Percentiles rank a stretch among this genome's conserved stretches.
Evolutionary conservation across 2,113 vertebrate species (phyloP).

Genomic region (Centropus bengalensis): DNA sequence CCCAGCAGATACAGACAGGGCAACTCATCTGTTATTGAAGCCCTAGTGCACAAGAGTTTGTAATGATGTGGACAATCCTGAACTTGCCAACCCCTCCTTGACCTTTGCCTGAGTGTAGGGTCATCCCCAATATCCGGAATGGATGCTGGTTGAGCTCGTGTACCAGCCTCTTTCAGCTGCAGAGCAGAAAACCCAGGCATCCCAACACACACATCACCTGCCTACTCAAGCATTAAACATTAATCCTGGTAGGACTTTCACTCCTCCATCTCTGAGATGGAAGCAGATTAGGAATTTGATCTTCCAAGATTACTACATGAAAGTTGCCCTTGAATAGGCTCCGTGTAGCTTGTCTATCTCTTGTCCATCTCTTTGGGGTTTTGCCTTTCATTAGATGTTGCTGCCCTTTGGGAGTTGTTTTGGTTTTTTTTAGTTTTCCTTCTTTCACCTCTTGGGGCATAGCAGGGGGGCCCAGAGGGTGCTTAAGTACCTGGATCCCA

Average conservation of each 20-base stretch:
- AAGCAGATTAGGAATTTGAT: slow-evolving; percentile 46
- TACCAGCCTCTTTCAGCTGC: background rate
- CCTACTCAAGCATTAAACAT: slow-evolving; percentile 36
- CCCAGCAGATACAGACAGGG: slow-evolving; percentile 46
- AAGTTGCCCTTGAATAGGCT: background rate
- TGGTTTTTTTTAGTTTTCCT: background rate
- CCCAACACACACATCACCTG: background rate
- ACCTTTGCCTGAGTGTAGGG: slow-evolving; percentile 37
- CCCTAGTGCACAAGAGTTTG: background rate
- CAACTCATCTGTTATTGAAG: slow-evolving; percentile 56
- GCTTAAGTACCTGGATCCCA: background rate
- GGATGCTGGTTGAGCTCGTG: background rate
- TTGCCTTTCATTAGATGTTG: background rate
- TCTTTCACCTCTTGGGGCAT: background rate
- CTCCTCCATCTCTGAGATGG: slow-evolving; percentile 7
- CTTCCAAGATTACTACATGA: background rate
- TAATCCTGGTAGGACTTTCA: background rate
- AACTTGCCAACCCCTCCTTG: slow-evolving; percentile 52
- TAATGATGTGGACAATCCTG: slow-evolving; percentile 40
- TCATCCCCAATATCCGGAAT: slow-evolving; percentile 75
- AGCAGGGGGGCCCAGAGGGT: background rate
- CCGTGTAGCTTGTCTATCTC: background rate
- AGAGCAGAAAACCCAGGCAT: slow-evolving; percentile 16
- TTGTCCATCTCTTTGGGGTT: background rate
- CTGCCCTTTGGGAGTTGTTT: background rate